Evolutionary conservation across 2,888 invertebrate species (phyloP).

Genomic region (Cheiracanthium punctorium): DNA sequence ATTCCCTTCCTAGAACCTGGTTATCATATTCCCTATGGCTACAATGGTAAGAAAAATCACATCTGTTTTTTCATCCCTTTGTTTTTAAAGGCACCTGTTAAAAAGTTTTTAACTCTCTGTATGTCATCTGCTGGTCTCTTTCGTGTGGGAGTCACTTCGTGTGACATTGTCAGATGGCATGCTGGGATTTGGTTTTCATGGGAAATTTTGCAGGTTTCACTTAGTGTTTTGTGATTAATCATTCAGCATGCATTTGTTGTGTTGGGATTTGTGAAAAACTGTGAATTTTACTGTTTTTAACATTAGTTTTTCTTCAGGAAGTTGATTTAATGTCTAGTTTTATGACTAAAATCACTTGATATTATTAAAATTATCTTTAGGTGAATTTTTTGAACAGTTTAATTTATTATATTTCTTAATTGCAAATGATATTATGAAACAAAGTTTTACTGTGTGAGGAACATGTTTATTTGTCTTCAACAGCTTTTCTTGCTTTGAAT

Average conservation of each 20-base stretch:
- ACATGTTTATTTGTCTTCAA: too few species aligned
- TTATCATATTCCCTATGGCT: conserved; percentile 69
- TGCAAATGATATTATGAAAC: too few species aligned
- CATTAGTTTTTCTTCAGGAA: not conserved
- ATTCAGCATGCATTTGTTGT: not conserved
- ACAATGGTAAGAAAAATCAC: conserved; percentile 55
- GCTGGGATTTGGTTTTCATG: conserved; percentile 7
- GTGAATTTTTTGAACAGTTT: too few species aligned
- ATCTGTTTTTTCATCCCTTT: not conserved
- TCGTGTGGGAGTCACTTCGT: conserved; percentile 1
- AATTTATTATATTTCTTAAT: too few species aligned
- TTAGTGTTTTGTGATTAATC: not conserved
- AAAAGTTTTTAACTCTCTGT: not conserved
- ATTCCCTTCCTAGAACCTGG: conserved; percentile 67
- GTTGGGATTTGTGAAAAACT: not conserved
- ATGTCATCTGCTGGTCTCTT: conserved; percentile 12
- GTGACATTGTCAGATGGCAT: conserved; percentile 13
- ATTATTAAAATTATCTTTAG: too few species aligned
- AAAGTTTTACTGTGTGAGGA: too few species aligned
- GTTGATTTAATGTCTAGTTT: too few species aligned
- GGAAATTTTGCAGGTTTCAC: conserved; percentile 4
- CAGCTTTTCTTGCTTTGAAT: too few species aligned
- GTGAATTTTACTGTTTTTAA: not conserved
- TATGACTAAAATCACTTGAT: too few species aligned
- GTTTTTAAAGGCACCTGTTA: not conserved